Conservation (phyloP, 1,140 invertebrate species). For the Dolichoris vasculosae region DNA sequence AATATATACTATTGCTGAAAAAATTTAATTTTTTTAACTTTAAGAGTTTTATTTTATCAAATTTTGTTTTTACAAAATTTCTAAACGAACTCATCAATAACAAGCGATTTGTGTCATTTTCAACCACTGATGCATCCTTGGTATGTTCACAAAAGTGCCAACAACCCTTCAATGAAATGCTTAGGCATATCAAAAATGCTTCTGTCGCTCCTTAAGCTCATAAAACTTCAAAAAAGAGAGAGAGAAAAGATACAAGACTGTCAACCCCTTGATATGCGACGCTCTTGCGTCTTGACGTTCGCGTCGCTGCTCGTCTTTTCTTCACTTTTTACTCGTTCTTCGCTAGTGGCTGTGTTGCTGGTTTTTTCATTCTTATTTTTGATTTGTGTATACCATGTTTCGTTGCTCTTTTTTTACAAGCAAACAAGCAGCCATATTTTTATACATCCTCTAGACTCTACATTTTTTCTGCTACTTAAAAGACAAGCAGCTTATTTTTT, state of each 20-base stretch:
- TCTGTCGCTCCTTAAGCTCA: slow-evolving; percentile 39
- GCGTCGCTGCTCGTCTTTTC: slow-evolving; percentile 34
- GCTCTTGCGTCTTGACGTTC: slow-evolving; percentile 31
- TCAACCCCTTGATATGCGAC: slow-evolving; percentile 45
- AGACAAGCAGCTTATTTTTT: slow-evolving; percentile 41
- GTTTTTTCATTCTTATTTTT: slow-evolving; percentile 49
- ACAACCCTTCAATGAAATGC: not conserved
- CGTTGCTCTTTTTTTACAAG: slow-evolving; percentile 17
- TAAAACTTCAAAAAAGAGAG: slow-evolving; percentile 8
- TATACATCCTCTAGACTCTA: slow-evolving; percentile 46
- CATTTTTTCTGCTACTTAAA: slow-evolving; percentile 51
- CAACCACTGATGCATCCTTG: slow-evolving; percentile 19
- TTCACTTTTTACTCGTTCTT: slow-evolving; percentile 40
- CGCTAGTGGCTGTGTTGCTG: not conserved
- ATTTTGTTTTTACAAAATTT: not conserved
- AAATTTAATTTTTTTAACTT: not conserved
- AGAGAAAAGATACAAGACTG: not conserved
- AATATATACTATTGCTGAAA: not conserved
- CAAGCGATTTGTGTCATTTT: slow-evolving; percentile 12
- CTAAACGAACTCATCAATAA: not conserved
- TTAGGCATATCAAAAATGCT: slow-evolving; percentile 16
- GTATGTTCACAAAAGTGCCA: slow-evolving; percentile 28
- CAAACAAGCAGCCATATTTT: slow-evolving; percentile 38
- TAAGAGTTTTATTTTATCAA: not conserved
- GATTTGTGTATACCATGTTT: slow-evolving; percentile 35